These are phyloP conservation scores for Falco punctatus DNA, from an alignment of 2,113 vertebrate genomes.

Conservation along the genomic window DNA sequence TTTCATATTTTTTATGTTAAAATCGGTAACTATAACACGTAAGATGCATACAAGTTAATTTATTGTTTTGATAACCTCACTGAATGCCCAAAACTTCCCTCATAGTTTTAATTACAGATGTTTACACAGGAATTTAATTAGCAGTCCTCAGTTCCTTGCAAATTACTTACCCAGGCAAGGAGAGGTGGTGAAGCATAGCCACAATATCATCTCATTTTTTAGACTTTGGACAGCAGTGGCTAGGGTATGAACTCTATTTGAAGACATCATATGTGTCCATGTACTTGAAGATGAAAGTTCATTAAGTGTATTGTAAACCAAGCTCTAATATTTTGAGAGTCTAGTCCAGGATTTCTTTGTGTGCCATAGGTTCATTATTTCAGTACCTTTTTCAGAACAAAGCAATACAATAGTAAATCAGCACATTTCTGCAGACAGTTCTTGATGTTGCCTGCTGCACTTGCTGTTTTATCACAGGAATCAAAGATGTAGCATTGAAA, in stretches of 20 bases:
- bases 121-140: neutral
- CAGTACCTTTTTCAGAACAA: neutral
- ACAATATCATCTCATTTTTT: neutral
- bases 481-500: constrained; percentile 9
- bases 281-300: neutral
- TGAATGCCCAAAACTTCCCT: neutral
- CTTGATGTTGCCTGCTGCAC: neutral
- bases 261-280: neutral
- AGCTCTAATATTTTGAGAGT: neutral
- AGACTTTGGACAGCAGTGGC: neutral
- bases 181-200: neutral
- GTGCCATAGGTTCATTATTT: neutral
- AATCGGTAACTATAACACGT: neutral
- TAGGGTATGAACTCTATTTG: neutral
- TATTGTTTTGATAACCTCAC: neutral
- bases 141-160: neutral
- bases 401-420: neutral
- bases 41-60: neutral
- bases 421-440: neutral
- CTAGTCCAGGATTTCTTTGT: neutral
- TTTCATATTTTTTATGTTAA: neutral
- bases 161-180: neutral
- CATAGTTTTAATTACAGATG: neutral
- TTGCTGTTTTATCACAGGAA: neutral
- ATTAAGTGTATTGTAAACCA: neutral